A percentile compares a stretch with the other conserved stretches of the same genome.
Evolutionary conservation across 2,797 vertebrate species (phyloP).

Genomic region (Peromyscus melanophrys): DNA sequence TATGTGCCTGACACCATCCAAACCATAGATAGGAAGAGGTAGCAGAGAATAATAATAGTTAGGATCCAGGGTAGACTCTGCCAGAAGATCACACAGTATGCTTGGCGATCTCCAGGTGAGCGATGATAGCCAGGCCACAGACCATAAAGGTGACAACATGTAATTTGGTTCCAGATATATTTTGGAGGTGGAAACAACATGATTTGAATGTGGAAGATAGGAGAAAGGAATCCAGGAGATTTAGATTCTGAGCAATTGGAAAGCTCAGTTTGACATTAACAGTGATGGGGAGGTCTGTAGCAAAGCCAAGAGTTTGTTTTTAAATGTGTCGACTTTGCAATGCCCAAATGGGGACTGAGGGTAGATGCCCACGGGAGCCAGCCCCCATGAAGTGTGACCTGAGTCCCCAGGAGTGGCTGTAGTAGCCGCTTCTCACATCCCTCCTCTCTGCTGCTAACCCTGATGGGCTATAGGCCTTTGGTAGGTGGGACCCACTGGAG

Average conservation of each 20-base stretch:
- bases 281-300: not conserved
- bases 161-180: not conserved
- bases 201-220: not conserved
- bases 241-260: not conserved
- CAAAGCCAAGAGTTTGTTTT: slow-evolving; percentile 15
- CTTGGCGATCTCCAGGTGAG: not conserved
- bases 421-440: not conserved
- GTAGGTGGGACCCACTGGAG: not conserved
- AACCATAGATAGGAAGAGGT: not conserved
- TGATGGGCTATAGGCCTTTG: not conserved
- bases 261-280: slow-evolving; percentile 16
- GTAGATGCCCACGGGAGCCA: not conserved
- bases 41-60: not conserved
- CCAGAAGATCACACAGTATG: not conserved
- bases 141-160: not conserved
- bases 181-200: not conserved
- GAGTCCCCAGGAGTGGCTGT: not conserved
- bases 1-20: not conserved
- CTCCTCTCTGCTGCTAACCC: not conserved
- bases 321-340: not conserved
- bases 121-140: not conserved
- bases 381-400: not conserved
- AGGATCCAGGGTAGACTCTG: not conserved
- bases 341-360: not conserved
- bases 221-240: slow-evolving; percentile 8